Conservation (phyloP, 2,888 invertebrate genomes). For the Charanyca ferruginea region DNA sequence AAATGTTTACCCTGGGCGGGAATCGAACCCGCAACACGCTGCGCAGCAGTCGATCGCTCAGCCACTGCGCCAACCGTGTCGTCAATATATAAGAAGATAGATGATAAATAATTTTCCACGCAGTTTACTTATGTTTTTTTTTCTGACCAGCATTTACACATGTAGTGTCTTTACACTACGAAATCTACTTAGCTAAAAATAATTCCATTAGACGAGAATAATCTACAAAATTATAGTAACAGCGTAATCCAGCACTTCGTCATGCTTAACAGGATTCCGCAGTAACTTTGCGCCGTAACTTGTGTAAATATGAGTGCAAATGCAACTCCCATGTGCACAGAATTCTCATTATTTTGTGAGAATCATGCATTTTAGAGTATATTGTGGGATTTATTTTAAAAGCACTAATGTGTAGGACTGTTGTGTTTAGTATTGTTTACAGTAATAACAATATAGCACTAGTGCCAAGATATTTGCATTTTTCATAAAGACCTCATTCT, state of each 20-base stretch:
- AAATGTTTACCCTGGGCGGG: too few relatives aligned
- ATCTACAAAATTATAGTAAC: constrained; percentile 54
- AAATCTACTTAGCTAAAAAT: constrained; percentile 45
- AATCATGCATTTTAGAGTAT: constrained; percentile 16
- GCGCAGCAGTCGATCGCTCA: too few relatives aligned
- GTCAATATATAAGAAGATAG: too few relatives aligned
- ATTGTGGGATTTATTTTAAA: constrained; percentile 17
- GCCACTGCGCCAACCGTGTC: too few relatives aligned
- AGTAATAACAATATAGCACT: not conserved
- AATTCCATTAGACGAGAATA: constrained; percentile 43
- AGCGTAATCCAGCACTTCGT: constrained; percentile 48
- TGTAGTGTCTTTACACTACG: not conserved
- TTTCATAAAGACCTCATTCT: too few relatives aligned
- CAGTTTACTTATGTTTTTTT: not conserved
- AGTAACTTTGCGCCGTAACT: constrained; percentile 21
- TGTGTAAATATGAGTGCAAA: constrained; percentile 40
- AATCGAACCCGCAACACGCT: too few relatives aligned
- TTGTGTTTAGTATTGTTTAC: not conserved
- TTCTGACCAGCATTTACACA: not conserved
- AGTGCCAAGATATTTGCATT: not conserved
- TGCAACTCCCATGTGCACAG: constrained; percentile 25
- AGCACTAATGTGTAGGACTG: not conserved
- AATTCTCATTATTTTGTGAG: constrained; percentile 18
- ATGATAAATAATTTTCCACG: too few relatives aligned
- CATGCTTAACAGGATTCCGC: constrained; percentile 50